Evolutionary conservation across 2,888 invertebrate genomes (phyloP).

Genomic region (Aporophyla nigra): DNA sequence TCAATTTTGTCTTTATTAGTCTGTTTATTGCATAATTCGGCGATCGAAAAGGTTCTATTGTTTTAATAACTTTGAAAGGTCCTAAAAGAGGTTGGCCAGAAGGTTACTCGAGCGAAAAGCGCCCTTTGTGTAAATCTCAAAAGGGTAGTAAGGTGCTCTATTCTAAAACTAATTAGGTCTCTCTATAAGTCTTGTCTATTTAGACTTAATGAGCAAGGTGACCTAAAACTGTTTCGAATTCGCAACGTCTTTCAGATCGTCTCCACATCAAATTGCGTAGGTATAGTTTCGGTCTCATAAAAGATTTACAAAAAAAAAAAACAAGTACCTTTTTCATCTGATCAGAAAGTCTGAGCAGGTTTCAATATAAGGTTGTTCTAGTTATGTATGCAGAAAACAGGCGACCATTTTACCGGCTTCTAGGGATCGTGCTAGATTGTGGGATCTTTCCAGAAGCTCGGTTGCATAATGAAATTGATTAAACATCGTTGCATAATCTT

Average conservation of each 20-base stretch:
- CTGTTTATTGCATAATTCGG: slow-evolving; percentile 22
- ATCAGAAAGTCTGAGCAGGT: background rate
- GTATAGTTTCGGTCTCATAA: slow-evolving; percentile 7
- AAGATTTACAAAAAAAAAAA: slow-evolving; percentile 13
- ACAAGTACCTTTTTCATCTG: background rate
- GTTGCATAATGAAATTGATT: slow-evolving; percentile 47
- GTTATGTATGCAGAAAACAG: slow-evolving; percentile 8
- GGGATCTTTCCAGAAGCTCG: slow-evolving; percentile 25
- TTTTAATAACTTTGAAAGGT: slow-evolving; percentile 29
- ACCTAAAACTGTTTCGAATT: slow-evolving; percentile 37
- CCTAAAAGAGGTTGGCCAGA: slow-evolving; percentile 9
- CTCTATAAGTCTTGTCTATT: slow-evolving; percentile 3
- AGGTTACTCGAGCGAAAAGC: slow-evolving; percentile 28
- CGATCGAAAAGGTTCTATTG: slow-evolving; percentile 18
- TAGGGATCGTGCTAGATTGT: background rate
- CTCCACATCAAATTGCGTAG: slow-evolving; percentile 11
- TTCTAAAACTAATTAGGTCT: slow-evolving; percentile 35
- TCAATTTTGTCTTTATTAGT: slow-evolving; percentile 19
- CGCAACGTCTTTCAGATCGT: slow-evolving; percentile 20
- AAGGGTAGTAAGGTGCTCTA: background rate
- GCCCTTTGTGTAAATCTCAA: slow-evolving; percentile 38
- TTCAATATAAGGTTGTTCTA: background rate
- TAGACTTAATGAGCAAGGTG: slow-evolving; percentile 23
- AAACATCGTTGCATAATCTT: slow-evolving; percentile 29
- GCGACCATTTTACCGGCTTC: slow-evolving; percentile 21